Evolutionary conservation across 2,888 invertebrate species (phyloP), one percentile per base, ranked within the genome.

Genomic region (Phortica okadai): DNA sequence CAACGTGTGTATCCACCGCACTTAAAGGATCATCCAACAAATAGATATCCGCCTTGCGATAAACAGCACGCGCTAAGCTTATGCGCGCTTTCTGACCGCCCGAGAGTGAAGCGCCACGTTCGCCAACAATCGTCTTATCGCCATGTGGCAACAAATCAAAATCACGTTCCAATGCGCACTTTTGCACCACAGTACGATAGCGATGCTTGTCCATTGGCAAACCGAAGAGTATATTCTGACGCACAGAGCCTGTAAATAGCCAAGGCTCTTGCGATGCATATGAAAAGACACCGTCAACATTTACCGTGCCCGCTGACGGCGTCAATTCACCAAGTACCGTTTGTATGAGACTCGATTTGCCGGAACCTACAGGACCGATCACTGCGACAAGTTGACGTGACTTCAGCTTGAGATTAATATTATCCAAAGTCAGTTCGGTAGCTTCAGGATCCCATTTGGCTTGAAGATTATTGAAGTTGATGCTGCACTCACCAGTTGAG

Each of bases 1-100:
- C 97, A 1, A 98, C 98, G 90, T 96, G 96, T 0, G 97, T 94
- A 92, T 98, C 98, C 25, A 98, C 98, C 0, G 98, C 98, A 75
- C 97, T 96, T 72, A 98, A 92, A 0, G 98, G 98, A 92, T 98
- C 98, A 91, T 98, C 98, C 74, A 98, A 92, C 25, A 98, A 92
- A 89, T 97, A 98, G 81, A 98, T 95, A 86, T 97, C 96, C 0
- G 97, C 95, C 80, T 97, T 94, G 77, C 95, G 95, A 91, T 97
- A 98, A 0, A 97, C 95, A 0, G 97, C 95, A 82, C 98, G 94
- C 0, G 97, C 97, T 73, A 98, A 93, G 77, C 96, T 97, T 76
- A 98, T 96, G 81, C 98, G 94, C 0, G 98, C 98, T 79, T 96
- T 94, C 91, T 98, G 98, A 4, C 97, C 94, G 81, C 97, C 97